phyloP scores from a whole-genome alignment of 2,113 vertebrate genomes.

The Orthonyx spaldingii region DNA sequence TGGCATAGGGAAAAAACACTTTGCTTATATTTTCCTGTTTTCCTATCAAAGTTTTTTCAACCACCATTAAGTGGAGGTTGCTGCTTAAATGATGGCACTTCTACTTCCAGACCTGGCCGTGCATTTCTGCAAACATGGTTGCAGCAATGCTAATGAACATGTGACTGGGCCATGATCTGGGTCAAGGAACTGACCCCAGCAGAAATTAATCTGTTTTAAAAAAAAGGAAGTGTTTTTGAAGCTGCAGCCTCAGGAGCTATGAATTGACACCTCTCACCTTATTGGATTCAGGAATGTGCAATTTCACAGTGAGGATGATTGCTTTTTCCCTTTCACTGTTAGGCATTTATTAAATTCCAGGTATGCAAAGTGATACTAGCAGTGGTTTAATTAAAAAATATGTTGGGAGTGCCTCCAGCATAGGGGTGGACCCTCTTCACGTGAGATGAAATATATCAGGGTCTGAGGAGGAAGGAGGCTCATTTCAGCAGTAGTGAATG shows the following conservation, averaged over 20 bases:
- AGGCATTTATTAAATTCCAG: conserved; percentile 9
- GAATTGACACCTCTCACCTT: background rate
- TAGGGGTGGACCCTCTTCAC: background rate
- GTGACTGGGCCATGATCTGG: background rate
- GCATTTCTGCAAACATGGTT: background rate
- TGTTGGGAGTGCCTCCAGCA: background rate
- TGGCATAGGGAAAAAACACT: background rate
- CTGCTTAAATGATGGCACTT: background rate
- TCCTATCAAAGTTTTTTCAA: background rate
- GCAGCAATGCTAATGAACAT: background rate
- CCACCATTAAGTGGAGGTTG: background rate
- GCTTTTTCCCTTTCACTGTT: background rate
- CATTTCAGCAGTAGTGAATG: background rate
- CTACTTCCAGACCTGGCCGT: background rate
- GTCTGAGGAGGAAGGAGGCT: background rate
- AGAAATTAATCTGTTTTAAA: background rate
- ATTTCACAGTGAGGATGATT: background rate
- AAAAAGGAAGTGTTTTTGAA: background rate
- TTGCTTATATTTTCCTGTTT: background rate
- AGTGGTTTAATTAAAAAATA: background rate
- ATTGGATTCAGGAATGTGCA: background rate
- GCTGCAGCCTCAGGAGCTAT: background rate
- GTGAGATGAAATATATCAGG: background rate
- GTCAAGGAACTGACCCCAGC: background rate
- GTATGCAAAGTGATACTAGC: background rate